A percentile compares a stretch with the other conserved stretches of the same genome.
Conservation (phyloP, 2,113 vertebrate species). For the Ptilorrhoa leucosticta region DNA sequence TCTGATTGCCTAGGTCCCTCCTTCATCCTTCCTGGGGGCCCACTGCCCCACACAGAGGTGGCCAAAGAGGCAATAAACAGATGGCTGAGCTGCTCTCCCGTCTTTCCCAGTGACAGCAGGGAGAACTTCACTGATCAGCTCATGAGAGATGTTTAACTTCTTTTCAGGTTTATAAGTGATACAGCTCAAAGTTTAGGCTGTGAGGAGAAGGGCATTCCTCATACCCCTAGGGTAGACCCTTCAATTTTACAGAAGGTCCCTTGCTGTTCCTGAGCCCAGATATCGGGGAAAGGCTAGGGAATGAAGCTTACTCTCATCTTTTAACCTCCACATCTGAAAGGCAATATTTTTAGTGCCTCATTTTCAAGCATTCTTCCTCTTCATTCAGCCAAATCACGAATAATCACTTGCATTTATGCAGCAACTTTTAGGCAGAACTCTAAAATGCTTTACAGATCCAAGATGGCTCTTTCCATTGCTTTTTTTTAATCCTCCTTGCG, state of each 20-base stretch:
- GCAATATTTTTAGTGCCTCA: conserved; percentile 52
- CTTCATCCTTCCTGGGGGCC: neutral
- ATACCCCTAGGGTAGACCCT: neutral
- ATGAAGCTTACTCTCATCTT: neutral
- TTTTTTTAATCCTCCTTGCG: neutral
- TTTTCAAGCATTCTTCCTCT: conserved; percentile 55
- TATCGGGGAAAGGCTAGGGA: rapidly evolving
- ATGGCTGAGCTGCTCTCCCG: neutral
- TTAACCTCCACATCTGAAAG: neutral
- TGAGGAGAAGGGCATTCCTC: neutral
- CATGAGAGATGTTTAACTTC: neutral
- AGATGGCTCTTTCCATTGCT: neutral
- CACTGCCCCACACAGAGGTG: neutral
- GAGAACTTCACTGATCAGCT: neutral
- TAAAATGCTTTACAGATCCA: neutral
- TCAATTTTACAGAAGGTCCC: neutral
- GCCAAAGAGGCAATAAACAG: neutral
- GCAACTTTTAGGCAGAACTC: neutral
- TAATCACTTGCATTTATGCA: conserved; percentile 50
- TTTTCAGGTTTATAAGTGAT: neutral
- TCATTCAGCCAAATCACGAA: conserved; percentile 44
- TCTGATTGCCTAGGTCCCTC: neutral
- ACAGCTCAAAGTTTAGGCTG: neutral
- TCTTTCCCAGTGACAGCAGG: neutral
- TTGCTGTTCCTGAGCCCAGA: neutral